Conservation (phyloP, 2,888 invertebrate genomes). For the Adela reaumurella region DNA sequence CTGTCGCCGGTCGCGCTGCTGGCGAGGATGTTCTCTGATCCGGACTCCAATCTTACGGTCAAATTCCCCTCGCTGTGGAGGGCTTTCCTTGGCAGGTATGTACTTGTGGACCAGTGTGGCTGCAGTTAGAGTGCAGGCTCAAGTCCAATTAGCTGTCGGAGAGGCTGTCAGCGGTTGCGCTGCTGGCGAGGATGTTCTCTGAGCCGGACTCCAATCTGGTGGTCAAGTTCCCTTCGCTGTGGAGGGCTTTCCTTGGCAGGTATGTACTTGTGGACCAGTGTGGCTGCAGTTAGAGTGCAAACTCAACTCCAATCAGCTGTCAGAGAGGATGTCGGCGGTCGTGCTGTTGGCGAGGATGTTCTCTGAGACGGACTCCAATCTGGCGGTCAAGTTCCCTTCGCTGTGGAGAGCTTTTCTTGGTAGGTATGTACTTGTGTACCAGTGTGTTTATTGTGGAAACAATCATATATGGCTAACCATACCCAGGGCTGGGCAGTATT, state of each 20-base stretch:
- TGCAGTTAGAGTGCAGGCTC: slow-evolving; percentile 80
- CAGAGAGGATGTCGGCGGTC: slow-evolving; percentile 82
- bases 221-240: slow-evolving; percentile 79
- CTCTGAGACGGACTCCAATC: slow-evolving; percentile 86
- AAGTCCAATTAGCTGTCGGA: slow-evolving; percentile 90
- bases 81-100: slow-evolving; percentile 75
- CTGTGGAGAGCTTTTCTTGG: slow-evolving; percentile 92
- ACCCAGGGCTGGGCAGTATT: no score
- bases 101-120: slow-evolving; percentile 69
- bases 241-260: slow-evolving; percentile 86
- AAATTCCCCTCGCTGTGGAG: slow-evolving; percentile 87
- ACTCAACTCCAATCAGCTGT: slow-evolving; percentile 84
- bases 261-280: slow-evolving; percentile 71
- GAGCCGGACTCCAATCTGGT: slow-evolving; percentile 89
- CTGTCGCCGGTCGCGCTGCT: slow-evolving; percentile 82
- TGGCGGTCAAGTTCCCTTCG: slow-evolving; percentile 83
- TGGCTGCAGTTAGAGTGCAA: slow-evolving; percentile 95
- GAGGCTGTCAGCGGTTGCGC: slow-evolving; percentile 78
- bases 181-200: slow-evolving; percentile 95
- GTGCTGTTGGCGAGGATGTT: slow-evolving; percentile 93
- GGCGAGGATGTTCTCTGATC: slow-evolving; percentile 96
- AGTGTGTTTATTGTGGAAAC: no score
- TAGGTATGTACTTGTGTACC: slow-evolving; percentile 66
- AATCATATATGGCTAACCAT: no score
- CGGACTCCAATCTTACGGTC: slow-evolving; percentile 82